Evolutionary conservation across 2,797 vertebrate species (phyloP), one percentile per base, ranked within the genome.

Genomic region (Sebastes reedi): DNA sequence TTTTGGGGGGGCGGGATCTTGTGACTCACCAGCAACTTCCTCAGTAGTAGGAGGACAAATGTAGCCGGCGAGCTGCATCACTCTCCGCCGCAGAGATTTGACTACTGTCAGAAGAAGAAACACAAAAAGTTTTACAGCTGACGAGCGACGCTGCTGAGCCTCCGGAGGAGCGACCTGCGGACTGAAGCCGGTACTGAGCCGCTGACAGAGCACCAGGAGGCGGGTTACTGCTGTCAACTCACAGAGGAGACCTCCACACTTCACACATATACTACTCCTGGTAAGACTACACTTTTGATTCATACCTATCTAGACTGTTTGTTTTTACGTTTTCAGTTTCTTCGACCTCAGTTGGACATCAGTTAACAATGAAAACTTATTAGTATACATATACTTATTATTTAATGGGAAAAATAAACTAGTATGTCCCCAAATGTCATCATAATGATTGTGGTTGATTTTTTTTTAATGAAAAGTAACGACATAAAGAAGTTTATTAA

Each of bases 11-110:
- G 95, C 93, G 95, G 95, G 94, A 92, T 92, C 93, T 95, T 91
- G 91, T 95, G 95, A 96, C 94, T 95, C 94, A 95, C 90, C 80
- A 91, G 88, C 64, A 92, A 95, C 95, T 96, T 96, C 95, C 95
- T 95, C 90, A 85, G 90, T 94, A 88, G 94, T 95, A 91, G 92
- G 86, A 91, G 92, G 86, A 92, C 92, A 91, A 86, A 93, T 94
- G 91, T 94, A 92, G 83, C 92, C 95, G 93, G 95, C 84, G 88
- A 93, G 64, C 91, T 84, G 89, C 85, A 91, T 91, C 93, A 85
- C 84, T 91, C 83, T 76, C 59, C 83, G 69, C 77, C 75, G 42
- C 80, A 84, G 81, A 90, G 82, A 50, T 88, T 82, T 87, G 78
- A 89, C 84, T 85, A 36, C 85, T 87, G 87, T 84, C 81, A 77